Evolutionary conservation across 2,888 invertebrate species (phyloP).

Genomic region (Slavum lentiscoides): DNA sequence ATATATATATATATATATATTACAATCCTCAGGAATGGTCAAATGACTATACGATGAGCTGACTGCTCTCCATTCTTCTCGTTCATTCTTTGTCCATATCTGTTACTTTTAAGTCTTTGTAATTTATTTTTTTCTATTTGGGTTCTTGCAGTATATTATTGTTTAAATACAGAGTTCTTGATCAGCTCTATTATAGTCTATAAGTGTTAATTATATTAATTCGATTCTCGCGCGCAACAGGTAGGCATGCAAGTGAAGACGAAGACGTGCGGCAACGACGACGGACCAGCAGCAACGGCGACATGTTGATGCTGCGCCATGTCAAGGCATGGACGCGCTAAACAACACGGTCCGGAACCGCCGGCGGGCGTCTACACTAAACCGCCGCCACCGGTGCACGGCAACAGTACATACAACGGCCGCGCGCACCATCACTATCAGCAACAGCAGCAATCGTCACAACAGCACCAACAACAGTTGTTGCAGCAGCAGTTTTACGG

Average conservation of each 20-base stretch:
- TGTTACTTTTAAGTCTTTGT: too few relatives aligned
- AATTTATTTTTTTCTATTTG: too few relatives aligned
- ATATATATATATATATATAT: too few relatives aligned
- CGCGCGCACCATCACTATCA: constrained; percentile 39
- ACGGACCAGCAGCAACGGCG: constrained; percentile 42
- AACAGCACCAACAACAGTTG: constrained; percentile 1
- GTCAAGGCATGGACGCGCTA: constrained; percentile 42
- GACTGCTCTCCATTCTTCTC: too few relatives aligned
- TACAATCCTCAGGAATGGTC: too few relatives aligned
- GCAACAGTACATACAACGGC: constrained; percentile 50
- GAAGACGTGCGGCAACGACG: constrained; percentile 17
- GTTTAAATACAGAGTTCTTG: too few relatives aligned
- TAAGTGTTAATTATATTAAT: too few relatives aligned
- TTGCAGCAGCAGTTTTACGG: constrained; percentile 4
- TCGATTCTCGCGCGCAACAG: too few relatives aligned
- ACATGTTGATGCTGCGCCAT: constrained; percentile 52
- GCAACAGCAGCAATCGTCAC: neutral
- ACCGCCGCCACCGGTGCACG: constrained; percentile 49
- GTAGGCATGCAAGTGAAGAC: neutral
- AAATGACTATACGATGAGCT: too few relatives aligned
- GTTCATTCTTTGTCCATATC: too few relatives aligned
- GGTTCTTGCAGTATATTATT: too few relatives aligned
- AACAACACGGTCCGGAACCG: constrained; percentile 52
- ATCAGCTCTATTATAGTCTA: too few relatives aligned
- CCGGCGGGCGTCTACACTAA: constrained; percentile 49